Base-by-base conservation (phyloP, 1,140 invertebrate species). In the Dufourea novaeangliae region DNA sequence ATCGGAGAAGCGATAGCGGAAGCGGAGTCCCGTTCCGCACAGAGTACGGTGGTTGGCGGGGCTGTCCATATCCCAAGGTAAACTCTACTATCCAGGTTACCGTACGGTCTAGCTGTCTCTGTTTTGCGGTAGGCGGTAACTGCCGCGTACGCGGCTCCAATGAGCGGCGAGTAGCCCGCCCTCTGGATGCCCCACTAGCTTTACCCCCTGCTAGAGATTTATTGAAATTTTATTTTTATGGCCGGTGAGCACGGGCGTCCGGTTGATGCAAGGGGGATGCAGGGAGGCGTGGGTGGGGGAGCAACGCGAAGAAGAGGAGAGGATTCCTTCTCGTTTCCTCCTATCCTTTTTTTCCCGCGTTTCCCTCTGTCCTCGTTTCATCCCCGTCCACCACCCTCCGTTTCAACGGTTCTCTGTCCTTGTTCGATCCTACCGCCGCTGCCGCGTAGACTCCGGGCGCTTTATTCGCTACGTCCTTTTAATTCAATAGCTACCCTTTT, bases 141-240 rank as follows among this genome's bases (percentile, higher is more conserved):
- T 89, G 56, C 73, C 61, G 52, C 73, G 78, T 77, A 71, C 72
- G 79, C 68, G 32, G 83, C 84, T 84, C 91, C 91, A 92, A 92
- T 91, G 86, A 88, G 87, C 78, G 85, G 87, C 78, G 85, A 80
- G 82, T 83, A 83, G 86, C 88, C 88, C 88, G 88, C 89, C 90
- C 90, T 87, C 88, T 84, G 84, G 71, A 88, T 87, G 79, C 88
- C 88, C 88, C 88, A 87, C 90, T 88, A 86, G 86, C 78, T 87
- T n/a, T 84, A 81, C 75, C 83, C 61, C 27, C 80, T 62, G 79
- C 73, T 80, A 83, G 91, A 92, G 91, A 93, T 93, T 93, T 93
- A 93, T 93, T 93, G 92, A 93, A 93, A 92, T 92, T 93, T 93
- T 93, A 93, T 93, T 93, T 93, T 93, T 93, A 92, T 92, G 91